Conservation (phyloP, 35 echinoderm and acorn worm species). For the Amphiura filiformis region DNA sequence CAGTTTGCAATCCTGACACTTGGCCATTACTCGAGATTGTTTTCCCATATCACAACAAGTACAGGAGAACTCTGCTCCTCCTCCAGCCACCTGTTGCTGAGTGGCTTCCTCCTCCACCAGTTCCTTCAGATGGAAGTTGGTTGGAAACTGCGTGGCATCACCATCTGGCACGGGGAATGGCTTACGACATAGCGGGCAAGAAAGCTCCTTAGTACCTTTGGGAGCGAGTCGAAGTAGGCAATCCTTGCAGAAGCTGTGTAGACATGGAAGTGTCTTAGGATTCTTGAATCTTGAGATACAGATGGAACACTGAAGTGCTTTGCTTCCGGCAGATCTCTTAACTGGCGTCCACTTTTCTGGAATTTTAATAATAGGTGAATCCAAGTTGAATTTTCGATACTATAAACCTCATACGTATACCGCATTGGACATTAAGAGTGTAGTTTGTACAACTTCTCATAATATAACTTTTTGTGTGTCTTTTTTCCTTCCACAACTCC, state of each 20-base stretch:
- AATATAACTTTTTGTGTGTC: too few species aligned
- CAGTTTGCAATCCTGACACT: background rate
- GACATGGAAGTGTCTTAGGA: slow-evolving; percentile 17
- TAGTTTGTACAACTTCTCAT: too few species aligned
- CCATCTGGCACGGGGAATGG: background rate
- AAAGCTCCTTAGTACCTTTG: background rate
- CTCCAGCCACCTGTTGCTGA: background rate
- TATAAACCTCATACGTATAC: too few species aligned
- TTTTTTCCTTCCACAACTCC: too few species aligned
- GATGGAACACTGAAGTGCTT: slow-evolving; percentile 7
- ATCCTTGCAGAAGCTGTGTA: slow-evolving; percentile 14
- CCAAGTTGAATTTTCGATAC: too few species aligned
- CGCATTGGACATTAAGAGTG: too few species aligned
- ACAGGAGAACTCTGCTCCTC: background rate
- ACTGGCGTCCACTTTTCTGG: background rate
- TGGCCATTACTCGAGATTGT: background rate
- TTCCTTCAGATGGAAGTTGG: background rate
- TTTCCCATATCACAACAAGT: background rate
- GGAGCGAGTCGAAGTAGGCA: background rate
- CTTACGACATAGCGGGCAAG: slow-evolving; percentile 15
- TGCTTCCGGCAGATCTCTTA: background rate
- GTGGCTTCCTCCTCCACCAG: background rate
- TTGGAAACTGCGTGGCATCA: background rate
- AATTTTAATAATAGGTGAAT: background rate
- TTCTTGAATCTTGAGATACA: background rate